Evolutionary conservation across 2,797 vertebrate species (phyloP), one percentile per base, ranked within the genome.

Genomic region (Brotula barbata): DNA sequence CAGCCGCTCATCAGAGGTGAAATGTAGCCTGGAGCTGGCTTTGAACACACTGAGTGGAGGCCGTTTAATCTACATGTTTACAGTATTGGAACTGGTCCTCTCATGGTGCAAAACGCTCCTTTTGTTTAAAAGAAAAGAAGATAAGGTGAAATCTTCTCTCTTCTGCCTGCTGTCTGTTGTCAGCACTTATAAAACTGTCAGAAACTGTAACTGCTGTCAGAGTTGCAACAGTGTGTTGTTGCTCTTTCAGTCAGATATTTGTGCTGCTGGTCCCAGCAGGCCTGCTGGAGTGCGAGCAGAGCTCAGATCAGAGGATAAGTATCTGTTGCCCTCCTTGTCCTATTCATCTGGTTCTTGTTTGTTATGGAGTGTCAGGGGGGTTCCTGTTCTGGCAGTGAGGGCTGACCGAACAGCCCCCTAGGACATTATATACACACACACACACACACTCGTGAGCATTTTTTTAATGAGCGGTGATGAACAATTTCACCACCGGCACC

Each of bases 311-410:
- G 71, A 49, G 46, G 41, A 17, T 58, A 13, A 57, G 57, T 51
- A 14, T 28, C 52, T 37, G 11, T 13, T 42, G 39, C 74, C 37
- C 58, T 15, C 13, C 55, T 63, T 59, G 65, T 71, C 71, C 44
- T 33, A 43, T 56, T 82, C 85, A 83, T 87, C 85, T 90, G 87
- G 68, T 85, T 76, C 78, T 69, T 63, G 69, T 89, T 88, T 85
- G 80, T 79, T 73, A 69, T 23, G 65, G 58, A 25, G 71, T 46
- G 55, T 83, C 65, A 49, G 55, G 75, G 50, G 9, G 44, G 68
- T 69, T 66, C 65, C 69, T 69, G 57, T 73, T 62, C 58, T 69
- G 58, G 60, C 43, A 51, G 44, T 37, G 58, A 64, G 37, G 42
- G 64, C 65, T 69, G 34, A 62, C 51, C 6, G 6, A 68, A 57